A percentile compares a stretch with the other conserved stretches of the same genome.
Conservation (phyloP, 2,113 vertebrate species). For the Poecile atricapillus region DNA sequence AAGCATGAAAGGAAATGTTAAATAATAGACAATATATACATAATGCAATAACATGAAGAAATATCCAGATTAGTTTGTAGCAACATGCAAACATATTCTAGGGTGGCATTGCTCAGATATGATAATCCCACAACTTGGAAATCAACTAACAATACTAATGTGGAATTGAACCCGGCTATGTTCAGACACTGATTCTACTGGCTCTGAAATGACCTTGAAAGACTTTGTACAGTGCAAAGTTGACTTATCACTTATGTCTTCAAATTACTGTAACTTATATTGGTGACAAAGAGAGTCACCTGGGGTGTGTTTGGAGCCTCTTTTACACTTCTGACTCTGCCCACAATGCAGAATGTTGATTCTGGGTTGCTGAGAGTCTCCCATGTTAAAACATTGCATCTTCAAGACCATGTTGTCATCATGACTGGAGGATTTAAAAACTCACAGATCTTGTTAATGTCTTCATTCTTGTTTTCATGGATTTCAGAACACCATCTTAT, state of each 20-base stretch:
- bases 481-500: neutral
- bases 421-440: neutral
- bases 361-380: neutral
- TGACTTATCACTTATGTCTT: neutral
- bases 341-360: neutral
- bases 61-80: neutral
- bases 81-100: neutral
- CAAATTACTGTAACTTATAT: neutral
- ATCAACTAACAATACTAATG: neutral
- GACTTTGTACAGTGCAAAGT: neutral
- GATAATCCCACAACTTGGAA: neutral
- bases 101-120: neutral
- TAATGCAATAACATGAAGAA: neutral
- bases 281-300: fast-evolving
- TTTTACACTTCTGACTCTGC: neutral
- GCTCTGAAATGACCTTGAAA: neutral
- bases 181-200: neutral
- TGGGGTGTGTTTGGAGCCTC: too few relatives aligned
- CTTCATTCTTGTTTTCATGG: neutral
- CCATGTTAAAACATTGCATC: neutral
- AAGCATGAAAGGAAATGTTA: neutral
- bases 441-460: neutral
- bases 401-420: neutral
- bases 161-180: neutral
- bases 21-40: neutral